Base-by-base conservation (phyloP, 2,888 invertebrate species). In the Sphaerophoria taeniata region DNA sequence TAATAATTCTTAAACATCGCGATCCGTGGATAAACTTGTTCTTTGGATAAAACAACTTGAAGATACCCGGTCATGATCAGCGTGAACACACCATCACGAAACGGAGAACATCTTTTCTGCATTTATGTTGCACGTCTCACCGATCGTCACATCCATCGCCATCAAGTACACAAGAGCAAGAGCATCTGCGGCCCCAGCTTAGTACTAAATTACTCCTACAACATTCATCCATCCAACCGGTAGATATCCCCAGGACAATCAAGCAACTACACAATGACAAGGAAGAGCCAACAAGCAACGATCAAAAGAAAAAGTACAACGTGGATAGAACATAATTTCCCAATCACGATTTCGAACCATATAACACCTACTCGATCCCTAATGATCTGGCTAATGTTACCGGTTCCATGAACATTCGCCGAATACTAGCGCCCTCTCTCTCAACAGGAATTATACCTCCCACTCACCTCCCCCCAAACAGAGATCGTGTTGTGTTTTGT, bases 331-430 rank as follows among this genome's bases (percentile, higher is more conserved):
- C 84, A 85, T 85, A 85, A 81, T 81, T 77, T 81, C 33, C 63
- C 60, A 76, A 85, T 85, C 85, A 85, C 85, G 85, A 85, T 73
- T 85, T 76, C 85, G 76, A 81, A 81, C 85, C 85, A 85, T 81
- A 85, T 85, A 85, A 85, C 85, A 85, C 85, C 85, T 85, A 85
- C 85, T 76, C 76, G 61, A 70, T 49, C 69, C 81, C 81, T 85
- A 85, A 85, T 85, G 81, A 81, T 77, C 81, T 63, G 76, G 63
- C 76, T 81, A 80, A 84, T 80, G 84, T 75, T 77, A 81, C 81
- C 76, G 77, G 85, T 73, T 61, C 55, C 69, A 70, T 24, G 24
- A 65, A 78, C 79, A 83, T 79, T 83, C 78, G 69, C 81, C 75
- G 34, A 80, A 80, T 55, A 70, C 51, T 60, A 55, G 45, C 65